A percentile compares a stretch with the other conserved stretches of the same genome.
Evolutionary conservation across 1,140 invertebrate species (phyloP).

Genomic region (Drosophila repleta): DNA sequence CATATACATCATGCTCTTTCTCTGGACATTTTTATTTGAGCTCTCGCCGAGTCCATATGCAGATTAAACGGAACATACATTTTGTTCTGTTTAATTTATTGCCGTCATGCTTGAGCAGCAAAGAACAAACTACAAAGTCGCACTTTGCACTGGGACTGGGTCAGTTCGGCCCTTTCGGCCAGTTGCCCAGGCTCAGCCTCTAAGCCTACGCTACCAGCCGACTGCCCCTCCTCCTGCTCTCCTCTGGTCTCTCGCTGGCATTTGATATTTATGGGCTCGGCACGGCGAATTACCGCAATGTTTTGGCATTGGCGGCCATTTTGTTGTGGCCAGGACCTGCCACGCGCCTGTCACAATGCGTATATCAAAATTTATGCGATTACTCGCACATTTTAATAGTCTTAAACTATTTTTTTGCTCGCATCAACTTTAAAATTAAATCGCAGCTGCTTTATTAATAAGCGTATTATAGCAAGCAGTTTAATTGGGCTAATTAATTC

Average conservation of each 20-base stretch:
- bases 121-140: conserved; percentile 51
- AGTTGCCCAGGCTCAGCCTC: neutral
- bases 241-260: neutral
- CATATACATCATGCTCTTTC: neutral
- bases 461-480: conserved; percentile 36
- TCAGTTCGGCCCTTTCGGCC: conserved; percentile 13
- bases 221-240: no score
- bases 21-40: conserved; percentile 49
- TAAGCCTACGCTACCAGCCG: no score
- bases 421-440: conserved; percentile 37
- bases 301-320: conserved; percentile 72
- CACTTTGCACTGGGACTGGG: neutral
- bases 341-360: conserved; percentile 63
- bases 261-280: conserved; percentile 57
- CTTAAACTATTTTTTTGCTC: conserved; percentile 43
- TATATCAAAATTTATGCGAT: conserved; percentile 33
- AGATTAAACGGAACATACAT: conserved; percentile 47
- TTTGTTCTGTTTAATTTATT: conserved; percentile 69
- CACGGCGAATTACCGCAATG: conserved; percentile 63
- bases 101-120: conserved; percentile 63
- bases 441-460: conserved; percentile 26
- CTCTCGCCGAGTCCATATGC: conserved; percentile 20
- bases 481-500: conserved; percentile 53
- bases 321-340: conserved; percentile 70
- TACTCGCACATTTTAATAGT: conserved; percentile 48